A percentile compares a stretch with the other conserved stretches of the same genome.
Evolutionary conservation across 2,888 invertebrate genomes (phyloP).

Genomic region (Acleris cristana): DNA sequence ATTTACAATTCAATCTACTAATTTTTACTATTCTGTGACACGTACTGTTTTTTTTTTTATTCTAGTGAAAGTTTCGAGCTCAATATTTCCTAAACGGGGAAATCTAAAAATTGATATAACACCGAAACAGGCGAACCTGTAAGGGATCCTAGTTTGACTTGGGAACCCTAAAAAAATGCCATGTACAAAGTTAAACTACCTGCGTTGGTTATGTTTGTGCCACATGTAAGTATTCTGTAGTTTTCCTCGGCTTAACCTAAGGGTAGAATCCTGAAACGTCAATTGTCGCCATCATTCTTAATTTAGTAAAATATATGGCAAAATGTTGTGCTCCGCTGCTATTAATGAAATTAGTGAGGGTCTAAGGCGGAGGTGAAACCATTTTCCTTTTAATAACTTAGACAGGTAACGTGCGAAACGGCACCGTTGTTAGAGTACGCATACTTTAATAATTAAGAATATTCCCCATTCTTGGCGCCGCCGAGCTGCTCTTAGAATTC

Average conservation of each 20-base stretch:
- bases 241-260: not conserved
- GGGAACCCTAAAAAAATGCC: too few species aligned
- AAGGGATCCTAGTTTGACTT: too few species aligned
- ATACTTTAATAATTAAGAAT: constrained; percentile 35
- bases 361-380: constrained; percentile 29
- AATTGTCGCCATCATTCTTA: constrained; percentile 4
- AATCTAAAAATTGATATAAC: too few species aligned
- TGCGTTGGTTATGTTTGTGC: too few species aligned
- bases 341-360: constrained; percentile 34
- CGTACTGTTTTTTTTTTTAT: too few species aligned
- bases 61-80: too few species aligned
- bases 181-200: too few species aligned
- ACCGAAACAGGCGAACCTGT: too few species aligned
- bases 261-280: not conserved
- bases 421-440: constrained; percentile 30
- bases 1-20: too few species aligned
- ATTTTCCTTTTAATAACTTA: constrained; percentile 34
- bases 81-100: too few species aligned
- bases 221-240: too few species aligned
- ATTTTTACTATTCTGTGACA: too few species aligned
- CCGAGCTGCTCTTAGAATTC: constrained; percentile 2
- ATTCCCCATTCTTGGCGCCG: constrained; percentile 19
- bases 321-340: constrained; percentile 26
- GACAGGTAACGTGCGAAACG: constrained; percentile 36
- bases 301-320: constrained; percentile 23